These are phyloP conservation scores for Strix uralensis DNA, from an alignment of 2,113 vertebrate genomes.

Conservation along the genomic window DNA sequence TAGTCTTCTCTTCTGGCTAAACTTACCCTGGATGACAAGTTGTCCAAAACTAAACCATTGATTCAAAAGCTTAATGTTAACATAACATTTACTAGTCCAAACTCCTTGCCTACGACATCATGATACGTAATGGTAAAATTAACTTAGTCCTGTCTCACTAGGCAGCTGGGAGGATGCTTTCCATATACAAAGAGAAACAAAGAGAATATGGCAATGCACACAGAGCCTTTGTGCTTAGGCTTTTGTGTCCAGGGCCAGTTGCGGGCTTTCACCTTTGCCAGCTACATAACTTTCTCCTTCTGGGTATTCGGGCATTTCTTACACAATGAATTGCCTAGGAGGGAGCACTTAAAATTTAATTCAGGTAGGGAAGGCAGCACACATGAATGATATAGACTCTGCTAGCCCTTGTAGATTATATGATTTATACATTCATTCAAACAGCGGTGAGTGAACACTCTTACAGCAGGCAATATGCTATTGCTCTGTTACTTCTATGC, in stretches of 20 bases:
- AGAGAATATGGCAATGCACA: background rate
- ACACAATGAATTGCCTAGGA: slow-evolving; percentile 7
- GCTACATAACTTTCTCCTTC: background rate
- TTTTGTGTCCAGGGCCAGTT: background rate
- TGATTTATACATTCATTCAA: slow-evolving; percentile 16
- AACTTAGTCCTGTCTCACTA: background rate
- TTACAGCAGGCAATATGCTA: background rate
- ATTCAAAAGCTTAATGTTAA: background rate
- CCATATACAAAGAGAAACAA: background rate
- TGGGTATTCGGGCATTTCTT: background rate
- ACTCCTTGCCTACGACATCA: background rate
- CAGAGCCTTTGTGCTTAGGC: background rate
- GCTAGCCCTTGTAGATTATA: background rate
- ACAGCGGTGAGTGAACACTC: slow-evolving; percentile 8
- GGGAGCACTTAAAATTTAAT: slow-evolving; percentile 30
- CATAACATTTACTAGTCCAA: background rate
- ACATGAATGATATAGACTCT: background rate
- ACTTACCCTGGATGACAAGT: background rate
- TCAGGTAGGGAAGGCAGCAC: background rate
- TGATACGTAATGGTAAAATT: background rate
- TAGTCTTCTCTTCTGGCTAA: background rate
- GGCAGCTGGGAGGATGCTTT: background rate
- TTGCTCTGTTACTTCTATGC: background rate
- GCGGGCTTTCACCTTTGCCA: slow-evolving; percentile 35
- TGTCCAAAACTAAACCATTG: background rate